Evolutionary conservation across 2,797 vertebrate genomes (phyloP), one percentile per base, ranked within the genome.

Genomic region (Podarcis lilfordi): DNA sequence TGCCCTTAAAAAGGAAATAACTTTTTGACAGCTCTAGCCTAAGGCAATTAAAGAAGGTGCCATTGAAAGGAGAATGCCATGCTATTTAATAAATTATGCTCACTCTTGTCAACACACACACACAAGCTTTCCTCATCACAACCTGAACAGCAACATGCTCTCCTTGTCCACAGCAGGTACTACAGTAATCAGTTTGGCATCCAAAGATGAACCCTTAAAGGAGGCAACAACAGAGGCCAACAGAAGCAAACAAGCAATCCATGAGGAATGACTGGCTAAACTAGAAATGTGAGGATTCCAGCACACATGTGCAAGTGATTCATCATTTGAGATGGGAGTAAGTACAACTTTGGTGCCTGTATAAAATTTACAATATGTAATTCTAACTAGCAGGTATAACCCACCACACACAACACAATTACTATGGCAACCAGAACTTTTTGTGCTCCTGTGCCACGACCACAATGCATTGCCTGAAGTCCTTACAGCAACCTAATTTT

Each of bases 401-500:
- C 9, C 27, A 69, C 27, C 23, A 61, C 59, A 61, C 32, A 23
- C 35, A 35, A 84, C 88, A 85, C 87, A 90, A 85, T 88, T 88
- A 75, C 89, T 90, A 83, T 84, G 85, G 74, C 89, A 82, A 91
- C 68, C 87, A 92, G 59, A 91, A 61, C 55, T 82, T 23, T 66
- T 32, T 81, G n/a, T 17, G 84, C 92, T 94, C 89, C 93, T 88
- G 84, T 21, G 5, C 59, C 59, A 55, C 17, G 86, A 91, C 78
- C 84, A 32, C 85, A 8, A 74, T 66, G n/a, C 35, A 88, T 35
- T 80, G 71, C 86, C 80, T 40, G 82, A 87, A 82, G 21, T 55
- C 11, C 76, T 68, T 32, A 76, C 11, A 37, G 21, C 29, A 29
- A 32, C 88, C 74, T 75, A 89, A 61, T 89, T 93, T 88, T 91